Evolutionary conservation across 2,888 invertebrate species (phyloP).

Genomic region (Acanthacorydalis orientalis): DNA sequence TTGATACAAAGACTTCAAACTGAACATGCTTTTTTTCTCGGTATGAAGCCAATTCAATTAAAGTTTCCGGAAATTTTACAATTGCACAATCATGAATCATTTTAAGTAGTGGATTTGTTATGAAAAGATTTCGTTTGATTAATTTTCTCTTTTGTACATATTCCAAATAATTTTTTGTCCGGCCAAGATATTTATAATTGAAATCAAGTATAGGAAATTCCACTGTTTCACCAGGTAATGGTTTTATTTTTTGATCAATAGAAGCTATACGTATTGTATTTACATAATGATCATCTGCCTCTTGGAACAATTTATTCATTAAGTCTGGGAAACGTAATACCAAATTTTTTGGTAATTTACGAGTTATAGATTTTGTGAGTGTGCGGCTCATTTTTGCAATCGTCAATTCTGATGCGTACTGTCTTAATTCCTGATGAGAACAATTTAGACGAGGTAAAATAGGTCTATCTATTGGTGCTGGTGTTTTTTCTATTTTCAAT

Average conservation of each 20-base stretch:
- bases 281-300: slow-evolving; percentile 40
- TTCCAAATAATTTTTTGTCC: slow-evolving; percentile 37
- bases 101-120: slow-evolving; percentile 45
- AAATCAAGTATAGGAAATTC: slow-evolving; percentile 30
- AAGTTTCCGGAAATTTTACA: slow-evolving; percentile 30
- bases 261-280: slow-evolving; percentile 42
- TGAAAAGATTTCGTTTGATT: slow-evolving; percentile 36
- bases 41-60: slow-evolving; percentile 35
- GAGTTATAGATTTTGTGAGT: slow-evolving; percentile 42
- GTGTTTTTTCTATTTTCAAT: not conserved
- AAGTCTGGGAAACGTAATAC: slow-evolving; percentile 35
- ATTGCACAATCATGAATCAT: slow-evolving; percentile 36
- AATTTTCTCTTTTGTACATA: slow-evolving; percentile 38
- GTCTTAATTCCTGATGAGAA: slow-evolving; percentile 30
- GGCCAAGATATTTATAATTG: slow-evolving; percentile 42
- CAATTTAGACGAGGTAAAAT: slow-evolving; percentile 17
- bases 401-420: slow-evolving; percentile 36
- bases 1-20: slow-evolving; percentile 23
- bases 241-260: slow-evolving; percentile 42
- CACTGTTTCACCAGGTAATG: slow-evolving; percentile 27
- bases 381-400: slow-evolving; percentile 42
- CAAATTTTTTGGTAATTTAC: slow-evolving; percentile 35
- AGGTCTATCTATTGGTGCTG: slow-evolving; percentile 16
- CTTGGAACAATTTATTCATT: slow-evolving; percentile 33
- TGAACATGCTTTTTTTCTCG: slow-evolving; percentile 26